Conservation (phyloP, 2,888 invertebrate genomes). For the Rhyacophila evoluta region DNA sequence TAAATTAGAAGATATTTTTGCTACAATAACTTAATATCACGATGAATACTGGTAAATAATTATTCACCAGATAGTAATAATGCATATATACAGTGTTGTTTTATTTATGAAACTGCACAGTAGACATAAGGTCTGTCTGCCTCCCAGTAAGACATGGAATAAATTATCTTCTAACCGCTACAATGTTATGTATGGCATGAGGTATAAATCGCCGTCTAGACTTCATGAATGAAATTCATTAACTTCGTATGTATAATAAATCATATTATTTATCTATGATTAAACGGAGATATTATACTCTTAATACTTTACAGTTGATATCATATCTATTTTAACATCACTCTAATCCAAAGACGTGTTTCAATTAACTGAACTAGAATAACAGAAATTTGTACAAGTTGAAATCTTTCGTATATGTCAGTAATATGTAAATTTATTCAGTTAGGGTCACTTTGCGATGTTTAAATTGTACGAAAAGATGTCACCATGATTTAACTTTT, state of each 20-base stretch:
- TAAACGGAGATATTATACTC: not conserved
- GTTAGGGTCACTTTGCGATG: no score
- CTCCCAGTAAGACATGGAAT: not conserved
- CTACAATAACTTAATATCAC: no score
- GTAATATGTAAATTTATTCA: no score
- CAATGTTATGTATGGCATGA: not conserved
- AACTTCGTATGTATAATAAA: slow-evolving; percentile 11
- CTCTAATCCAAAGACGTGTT: not conserved
- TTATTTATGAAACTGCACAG: not conserved
- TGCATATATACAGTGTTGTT: not conserved
- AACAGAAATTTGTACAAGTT: no score
- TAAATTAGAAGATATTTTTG: no score
- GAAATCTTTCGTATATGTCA: no score
- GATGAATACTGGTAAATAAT: not conserved
- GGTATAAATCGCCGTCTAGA: slow-evolving; percentile 23
- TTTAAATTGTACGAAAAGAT: no score
- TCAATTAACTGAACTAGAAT: not conserved
- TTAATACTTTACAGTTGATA: not conserved
- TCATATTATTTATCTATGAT: slow-evolving; percentile 25
- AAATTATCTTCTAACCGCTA: not conserved
- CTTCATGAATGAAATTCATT: slow-evolving; percentile 36
- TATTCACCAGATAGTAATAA: not conserved
- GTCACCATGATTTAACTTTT: no score
- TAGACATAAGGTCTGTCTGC: not conserved
- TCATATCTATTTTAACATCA: not conserved